Base-by-base conservation (phyloP, 2,113 vertebrate genomes). In the Melanerpes formicivorus region DNA sequence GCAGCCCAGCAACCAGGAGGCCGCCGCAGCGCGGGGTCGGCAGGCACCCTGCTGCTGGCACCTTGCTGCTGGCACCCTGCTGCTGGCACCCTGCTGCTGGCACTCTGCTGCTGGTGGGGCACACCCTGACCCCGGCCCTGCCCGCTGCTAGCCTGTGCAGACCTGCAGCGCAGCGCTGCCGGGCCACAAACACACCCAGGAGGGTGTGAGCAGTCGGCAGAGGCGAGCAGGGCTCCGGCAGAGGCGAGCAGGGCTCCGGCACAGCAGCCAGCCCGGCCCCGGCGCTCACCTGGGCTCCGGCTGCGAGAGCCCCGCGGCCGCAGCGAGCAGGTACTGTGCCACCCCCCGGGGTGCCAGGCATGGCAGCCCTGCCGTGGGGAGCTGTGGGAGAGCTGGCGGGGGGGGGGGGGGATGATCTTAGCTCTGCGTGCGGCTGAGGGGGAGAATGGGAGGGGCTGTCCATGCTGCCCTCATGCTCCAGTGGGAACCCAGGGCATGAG, bases 101-200 rank as follows among this genome's bases (percentile, higher is more conserved):
- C 82, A 56, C 63, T 18, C 34, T 67, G 63, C 40, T 3, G 27
- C 37, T 29, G 54, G 5, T 2, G 60, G 54, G 23, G 40, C 56
- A 18, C 15, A 4, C 42, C 84, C 54, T 55, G 37, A 54, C 64
- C 86, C 42, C 6, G 1, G 32, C 30, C 60, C 67, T 40, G 54
- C n/a, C 59, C 2, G 18, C 50, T 19, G 64, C 84, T 34, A 71
- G 87, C 95, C 81, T 95, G 95, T 92, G 84, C 87, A 54, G 93
- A 92, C 95, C 93, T 96, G 95, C 71, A 77, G 18, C 27, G 67
- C 81, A 50, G 67, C 46, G 18, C 74, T 2, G 71, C 70, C 14
- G n/a, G 88, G 91, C 56, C 73, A 8, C 26, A 30, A 90, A 95
- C 95, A 96, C 95, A 93, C 94, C 95, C 94, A 74, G 69, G 1